A percentile compares a stretch with the other conserved stretches of the same genome.
phyloP scores from a whole-genome alignment of 1,140 invertebrate genomes.

The Megalopta genalis region DNA sequence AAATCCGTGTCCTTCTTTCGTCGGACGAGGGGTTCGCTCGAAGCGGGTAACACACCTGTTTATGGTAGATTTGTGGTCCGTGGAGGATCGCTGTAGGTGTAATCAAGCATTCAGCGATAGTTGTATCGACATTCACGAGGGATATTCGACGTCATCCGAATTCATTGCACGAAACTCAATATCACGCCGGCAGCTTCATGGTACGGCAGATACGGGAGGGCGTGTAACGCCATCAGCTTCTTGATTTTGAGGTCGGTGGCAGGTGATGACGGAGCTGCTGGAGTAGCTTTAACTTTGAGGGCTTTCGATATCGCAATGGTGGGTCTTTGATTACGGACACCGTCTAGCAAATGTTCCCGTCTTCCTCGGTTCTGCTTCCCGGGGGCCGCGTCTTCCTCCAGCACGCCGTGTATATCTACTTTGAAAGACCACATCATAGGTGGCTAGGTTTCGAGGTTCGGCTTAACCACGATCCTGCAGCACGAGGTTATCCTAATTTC shows the following conservation, averaged over 20 bases:
- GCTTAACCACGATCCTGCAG: conserved; percentile 47
- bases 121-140: neutral
- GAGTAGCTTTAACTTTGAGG: conserved; percentile 41
- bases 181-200: neutral
- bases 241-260: conserved; percentile 38
- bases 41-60: too few relatives aligned
- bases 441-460: conserved; percentile 33
- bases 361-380: conserved; percentile 20
- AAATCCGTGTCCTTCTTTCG: too few relatives aligned
- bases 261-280: conserved; percentile 16
- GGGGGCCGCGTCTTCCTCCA: conserved; percentile 14
- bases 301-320: conserved; percentile 34
- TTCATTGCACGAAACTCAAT: neutral
- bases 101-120: neutral
- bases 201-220: neutral
- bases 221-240: conserved; percentile 26
- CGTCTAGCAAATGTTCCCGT: conserved; percentile 31
- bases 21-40: too few relatives aligned
- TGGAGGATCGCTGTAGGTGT: neutral
- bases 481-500: conserved; percentile 56
- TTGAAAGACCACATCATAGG: conserved; percentile 61
- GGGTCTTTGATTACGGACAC: conserved; percentile 44
- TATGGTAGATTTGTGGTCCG: too few relatives aligned
- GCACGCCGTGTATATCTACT: conserved; percentile 28
- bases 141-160: neutral